A percentile compares a stretch with the other conserved stretches of the same genome.
Conservation (phyloP, 2,797 vertebrate genomes). For the Strix occidentalis region DNA sequence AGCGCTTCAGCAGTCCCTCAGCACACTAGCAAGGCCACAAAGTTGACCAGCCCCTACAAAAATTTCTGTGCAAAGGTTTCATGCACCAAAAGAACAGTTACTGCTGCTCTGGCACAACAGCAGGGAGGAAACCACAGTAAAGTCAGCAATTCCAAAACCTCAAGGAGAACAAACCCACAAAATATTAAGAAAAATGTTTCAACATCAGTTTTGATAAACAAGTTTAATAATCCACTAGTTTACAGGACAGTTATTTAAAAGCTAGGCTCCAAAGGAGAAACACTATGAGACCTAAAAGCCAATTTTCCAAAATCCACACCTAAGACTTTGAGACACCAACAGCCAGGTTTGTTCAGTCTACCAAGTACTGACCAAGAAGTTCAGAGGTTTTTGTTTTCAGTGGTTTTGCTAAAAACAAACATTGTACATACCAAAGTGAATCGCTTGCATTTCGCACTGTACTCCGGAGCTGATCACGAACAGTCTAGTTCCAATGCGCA, state of each 20-base stretch:
- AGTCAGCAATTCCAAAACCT: background rate
- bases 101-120: background rate
- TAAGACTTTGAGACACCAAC: background rate
- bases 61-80: background rate
- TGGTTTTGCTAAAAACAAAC: background rate
- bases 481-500: rapidly evolving
- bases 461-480: background rate
- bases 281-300: background rate
- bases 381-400: background rate
- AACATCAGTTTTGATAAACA: slow-evolving; percentile 11
- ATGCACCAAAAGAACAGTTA: background rate
- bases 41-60: background rate
- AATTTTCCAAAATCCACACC: background rate
- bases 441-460: background rate
- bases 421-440: background rate
- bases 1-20: no score
- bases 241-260: slow-evolving; percentile 45
- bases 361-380: background rate
- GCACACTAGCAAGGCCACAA: background rate
- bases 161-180: background rate
- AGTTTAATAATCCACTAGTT: slow-evolving; percentile 36
- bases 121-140: background rate
- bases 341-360: background rate
- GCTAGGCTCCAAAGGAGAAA: background rate
- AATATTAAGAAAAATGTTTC: slow-evolving; percentile 18